Evolutionary conservation across 2,113 vertebrate genomes (phyloP).

Genomic region (Bothrops jararaca): DNA sequence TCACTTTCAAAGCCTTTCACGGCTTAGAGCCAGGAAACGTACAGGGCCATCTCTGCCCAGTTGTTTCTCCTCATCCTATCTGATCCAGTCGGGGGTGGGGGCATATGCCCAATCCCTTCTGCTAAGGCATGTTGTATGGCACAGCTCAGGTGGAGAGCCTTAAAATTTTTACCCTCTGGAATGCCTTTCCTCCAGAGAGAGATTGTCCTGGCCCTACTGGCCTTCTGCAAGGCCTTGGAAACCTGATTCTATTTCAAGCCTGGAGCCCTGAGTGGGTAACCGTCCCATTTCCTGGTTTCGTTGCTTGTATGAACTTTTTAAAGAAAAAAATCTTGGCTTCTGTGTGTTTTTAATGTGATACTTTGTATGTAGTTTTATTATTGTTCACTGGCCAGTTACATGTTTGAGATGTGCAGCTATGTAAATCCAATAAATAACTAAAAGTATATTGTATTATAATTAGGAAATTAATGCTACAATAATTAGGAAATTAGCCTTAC

Average conservation of each 20-base stretch:
- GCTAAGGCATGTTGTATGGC: not conserved
- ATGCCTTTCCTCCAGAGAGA: not conserved
- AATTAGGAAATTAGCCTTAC: not conserved
- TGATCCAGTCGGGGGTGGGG: not conserved
- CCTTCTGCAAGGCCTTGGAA: not conserved
- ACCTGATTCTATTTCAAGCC: not conserved
- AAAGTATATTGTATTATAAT: not conserved
- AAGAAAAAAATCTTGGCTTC: not conserved
- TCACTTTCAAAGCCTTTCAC: not conserved
- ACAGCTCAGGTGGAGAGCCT: not conserved
- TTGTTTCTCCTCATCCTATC: not conserved
- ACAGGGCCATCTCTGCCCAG: not conserved
- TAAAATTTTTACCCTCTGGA: not conserved
- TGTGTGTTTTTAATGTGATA: not conserved
- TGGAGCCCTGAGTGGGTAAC: not conserved
- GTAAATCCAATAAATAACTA: not conserved
- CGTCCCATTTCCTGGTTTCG: not conserved
- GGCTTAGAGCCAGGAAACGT: not conserved
- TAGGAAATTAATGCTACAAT: not conserved
- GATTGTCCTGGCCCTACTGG: not conserved
- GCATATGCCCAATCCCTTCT: not conserved
- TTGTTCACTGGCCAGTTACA: not conserved
- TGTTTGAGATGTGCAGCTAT: not conserved
- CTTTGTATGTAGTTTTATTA: not conserved
- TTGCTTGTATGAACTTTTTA: not conserved